Percentiles rank a stretch among this genome's conserved stretches.
Conservation (phyloP, 2,888 invertebrate species). For the Caradrina clavipalpis region DNA sequence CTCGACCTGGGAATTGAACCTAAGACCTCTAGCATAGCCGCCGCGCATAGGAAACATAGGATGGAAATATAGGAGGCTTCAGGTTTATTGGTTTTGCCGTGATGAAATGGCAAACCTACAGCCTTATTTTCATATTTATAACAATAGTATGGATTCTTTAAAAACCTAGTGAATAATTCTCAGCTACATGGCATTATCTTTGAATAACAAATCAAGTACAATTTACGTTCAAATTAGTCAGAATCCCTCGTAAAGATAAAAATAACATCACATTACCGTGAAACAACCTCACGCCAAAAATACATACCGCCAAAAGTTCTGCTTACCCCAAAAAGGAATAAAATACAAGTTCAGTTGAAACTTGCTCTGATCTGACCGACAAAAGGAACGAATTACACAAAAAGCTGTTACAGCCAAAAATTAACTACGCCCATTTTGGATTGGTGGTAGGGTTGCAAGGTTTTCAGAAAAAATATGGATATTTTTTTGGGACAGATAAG, state of each 20-base stretch:
- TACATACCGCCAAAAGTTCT: constrained; percentile 30
- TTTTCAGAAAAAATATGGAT: not conserved
- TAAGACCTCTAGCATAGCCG: too few relatives aligned
- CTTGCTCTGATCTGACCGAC: constrained; percentile 28
- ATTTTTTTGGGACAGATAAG: not conserved
- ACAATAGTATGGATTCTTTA: too few relatives aligned
- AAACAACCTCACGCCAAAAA: constrained; percentile 25
- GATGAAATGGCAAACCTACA: too few relatives aligned
- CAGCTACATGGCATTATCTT: too few relatives aligned
- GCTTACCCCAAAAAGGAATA: constrained; percentile 26
- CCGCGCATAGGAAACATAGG: too few relatives aligned
- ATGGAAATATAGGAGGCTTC: too few relatives aligned
- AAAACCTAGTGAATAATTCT: too few relatives aligned
- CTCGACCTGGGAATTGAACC: too few relatives aligned
- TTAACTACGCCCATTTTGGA: constrained; percentile 32
- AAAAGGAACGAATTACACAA: constrained; percentile 36
- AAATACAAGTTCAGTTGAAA: constrained; percentile 24
- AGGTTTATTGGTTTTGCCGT: too few relatives aligned
- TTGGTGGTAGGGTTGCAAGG: constrained; percentile 17
- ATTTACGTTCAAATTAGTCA: constrained; percentile 18
- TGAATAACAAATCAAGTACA: not conserved
- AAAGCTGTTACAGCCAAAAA: constrained; percentile 55
- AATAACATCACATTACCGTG: constrained; percentile 14
- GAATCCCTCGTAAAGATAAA: constrained; percentile 23
- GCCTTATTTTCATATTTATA: too few relatives aligned